phyloP scores from a whole-genome alignment of 2,797 vertebrate genomes.

The Otus scops region DNA sequence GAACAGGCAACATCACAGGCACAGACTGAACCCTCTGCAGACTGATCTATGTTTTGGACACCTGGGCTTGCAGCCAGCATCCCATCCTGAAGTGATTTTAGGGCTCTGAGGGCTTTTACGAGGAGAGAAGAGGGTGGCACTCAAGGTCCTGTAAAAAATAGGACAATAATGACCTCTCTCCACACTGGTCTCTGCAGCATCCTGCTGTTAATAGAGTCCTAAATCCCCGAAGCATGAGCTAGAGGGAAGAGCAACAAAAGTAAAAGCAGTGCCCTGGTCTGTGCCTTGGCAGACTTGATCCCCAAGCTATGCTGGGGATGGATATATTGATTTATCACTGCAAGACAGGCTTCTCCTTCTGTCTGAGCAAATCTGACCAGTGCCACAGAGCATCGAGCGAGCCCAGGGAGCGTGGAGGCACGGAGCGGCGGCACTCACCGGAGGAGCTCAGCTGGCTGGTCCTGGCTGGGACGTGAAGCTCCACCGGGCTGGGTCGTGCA shows the following conservation, averaged over 20 bases:
- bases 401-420: accelerated
- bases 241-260: background rate
- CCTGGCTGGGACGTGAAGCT: slow-evolving; percentile 83
- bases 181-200: background rate
- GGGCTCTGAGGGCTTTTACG: background rate
- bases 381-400: accelerated
- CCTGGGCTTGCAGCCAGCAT: background rate
- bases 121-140: background rate
- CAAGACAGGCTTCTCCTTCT: background rate
- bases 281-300: accelerated
- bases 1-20: background rate
- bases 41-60: background rate
- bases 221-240: background rate
- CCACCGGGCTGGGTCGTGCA: slow-evolving; percentile 65
- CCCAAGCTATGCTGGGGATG: accelerated
- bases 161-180: background rate
- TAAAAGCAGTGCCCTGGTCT: background rate
- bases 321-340: background rate
- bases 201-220: background rate
- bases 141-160: background rate
- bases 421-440: slow-evolving; percentile 20
- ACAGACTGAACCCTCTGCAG: background rate
- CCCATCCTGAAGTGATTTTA: background rate
- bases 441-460: slow-evolving; percentile 64
- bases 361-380: background rate